Percentiles rank a stretch among this genome's conserved stretches.
Evolutionary conservation across 2,888 invertebrate genomes (phyloP).

Genomic region (Pseudococcus viburni): DNA sequence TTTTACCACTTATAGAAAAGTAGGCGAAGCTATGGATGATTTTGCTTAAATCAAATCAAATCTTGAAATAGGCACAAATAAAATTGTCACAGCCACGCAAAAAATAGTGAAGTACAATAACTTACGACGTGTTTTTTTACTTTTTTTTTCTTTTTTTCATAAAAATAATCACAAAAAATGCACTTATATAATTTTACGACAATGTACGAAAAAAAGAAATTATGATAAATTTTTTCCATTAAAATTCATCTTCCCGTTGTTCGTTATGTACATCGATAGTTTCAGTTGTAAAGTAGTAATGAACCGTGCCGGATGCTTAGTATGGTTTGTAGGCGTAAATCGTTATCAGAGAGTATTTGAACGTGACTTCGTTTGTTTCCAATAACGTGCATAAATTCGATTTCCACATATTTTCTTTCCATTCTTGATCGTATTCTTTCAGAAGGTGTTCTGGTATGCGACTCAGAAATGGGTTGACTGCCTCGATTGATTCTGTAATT

Average conservation of each 20-base stretch:
- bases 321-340: conserved; percentile 50
- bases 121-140: background rate
- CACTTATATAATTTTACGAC: background rate
- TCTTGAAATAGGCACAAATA: background rate
- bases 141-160: background rate
- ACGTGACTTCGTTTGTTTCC: conserved; percentile 52
- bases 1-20: conserved; percentile 73
- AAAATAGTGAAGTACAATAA: background rate
- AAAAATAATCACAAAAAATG: conserved; percentile 16
- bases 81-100: background rate
- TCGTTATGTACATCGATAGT: background rate
- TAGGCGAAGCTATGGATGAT: conserved; percentile 59
- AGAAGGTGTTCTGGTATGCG: conserved; percentile 76
- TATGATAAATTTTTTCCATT: background rate
- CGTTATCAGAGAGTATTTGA: conserved; percentile 57
- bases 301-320: background rate
- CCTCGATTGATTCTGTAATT: conserved; percentile 77
- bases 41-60: conserved; percentile 39
- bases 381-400: conserved; percentile 9
- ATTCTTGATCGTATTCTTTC: conserved; percentile 78
- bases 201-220: conserved; percentile 20
- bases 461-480: conserved; percentile 80
- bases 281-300: background rate
- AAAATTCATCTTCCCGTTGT: background rate
- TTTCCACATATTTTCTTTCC: conserved; percentile 69